Evolutionary conservation across 2,888 invertebrate species (phyloP).

Genomic region (Brachypterus glaber): DNA sequence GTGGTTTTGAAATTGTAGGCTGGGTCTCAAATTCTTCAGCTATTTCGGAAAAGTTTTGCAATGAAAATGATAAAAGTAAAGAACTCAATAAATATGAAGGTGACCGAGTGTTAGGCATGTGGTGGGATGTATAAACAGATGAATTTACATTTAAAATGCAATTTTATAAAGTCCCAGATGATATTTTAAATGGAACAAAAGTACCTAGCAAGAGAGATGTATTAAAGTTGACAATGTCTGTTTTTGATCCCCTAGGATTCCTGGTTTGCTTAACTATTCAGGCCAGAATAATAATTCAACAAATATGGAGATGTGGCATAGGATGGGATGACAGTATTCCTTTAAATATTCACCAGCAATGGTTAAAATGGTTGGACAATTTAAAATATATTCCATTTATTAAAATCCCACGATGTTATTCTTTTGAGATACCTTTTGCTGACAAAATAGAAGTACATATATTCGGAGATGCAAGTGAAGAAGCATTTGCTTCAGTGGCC

Average conservation of each 20-base stretch:
- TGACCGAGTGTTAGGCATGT: conserved; percentile 16
- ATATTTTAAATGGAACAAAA: conserved; percentile 1
- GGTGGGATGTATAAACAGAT: conserved; percentile 17
- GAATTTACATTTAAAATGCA: conserved; percentile 18
- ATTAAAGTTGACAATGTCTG: conserved; percentile 22
- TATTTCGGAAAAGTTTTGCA: no score
- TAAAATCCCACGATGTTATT: conserved; percentile 16
- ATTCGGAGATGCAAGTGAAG: conserved; percentile 22
- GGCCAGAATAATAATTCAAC: conserved; percentile 24
- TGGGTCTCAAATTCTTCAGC: no score
- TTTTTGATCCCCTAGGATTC: conserved; percentile 29
- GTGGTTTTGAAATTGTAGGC: no score
- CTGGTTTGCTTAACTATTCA: conserved; percentile 20
- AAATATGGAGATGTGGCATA: conserved; percentile 22
- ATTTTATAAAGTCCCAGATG: not conserved
- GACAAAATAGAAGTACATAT: conserved; percentile 19
- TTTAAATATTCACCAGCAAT: conserved; percentile 11
- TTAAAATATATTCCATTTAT: conserved; percentile 8
- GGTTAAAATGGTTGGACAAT: conserved; percentile 21
- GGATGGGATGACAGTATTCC: conserved; percentile 19
- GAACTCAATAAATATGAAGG: conserved; percentile 3
- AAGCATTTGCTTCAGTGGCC: conserved; percentile 9
- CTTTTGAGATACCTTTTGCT: conserved; percentile 6
- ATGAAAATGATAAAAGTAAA: not conserved
- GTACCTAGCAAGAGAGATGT: conserved; percentile 21